A percentile compares a stretch with the other conserved stretches of the same genome.
Evolutionary conservation across 2,888 invertebrate genomes (phyloP).

Genomic region (Halocaridina rubra): DNA sequence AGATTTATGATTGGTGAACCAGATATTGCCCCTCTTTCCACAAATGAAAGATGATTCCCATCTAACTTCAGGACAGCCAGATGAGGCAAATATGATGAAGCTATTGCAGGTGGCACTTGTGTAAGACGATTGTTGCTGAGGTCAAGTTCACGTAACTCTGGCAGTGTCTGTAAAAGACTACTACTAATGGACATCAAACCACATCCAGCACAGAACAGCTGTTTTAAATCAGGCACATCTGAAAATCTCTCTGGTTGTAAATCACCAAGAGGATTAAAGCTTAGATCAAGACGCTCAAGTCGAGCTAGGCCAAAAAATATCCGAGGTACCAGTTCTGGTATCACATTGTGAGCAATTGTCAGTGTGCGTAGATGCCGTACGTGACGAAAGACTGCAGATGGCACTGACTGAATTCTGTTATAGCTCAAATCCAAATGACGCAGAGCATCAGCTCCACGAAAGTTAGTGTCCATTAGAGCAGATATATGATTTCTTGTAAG

Average conservation of each 20-base stretch:
- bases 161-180: constrained; percentile 75
- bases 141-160: constrained; percentile 64
- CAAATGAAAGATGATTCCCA: constrained; percentile 81
- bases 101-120: constrained; percentile 33
- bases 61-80: constrained; percentile 72
- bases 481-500: constrained; percentile 81
- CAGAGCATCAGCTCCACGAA: constrained; percentile 81
- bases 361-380: constrained; percentile 76
- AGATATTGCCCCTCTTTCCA: constrained; percentile 64
- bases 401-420: constrained; percentile 80
- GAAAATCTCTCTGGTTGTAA: constrained; percentile 77
- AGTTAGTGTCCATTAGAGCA: constrained; percentile 77
- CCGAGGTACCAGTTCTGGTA: constrained; percentile 67
- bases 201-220: constrained; percentile 80
- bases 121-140: constrained; percentile 63
- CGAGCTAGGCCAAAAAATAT: constrained; percentile 81
- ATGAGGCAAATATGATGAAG: constrained; percentile 39
- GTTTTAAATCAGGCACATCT: constrained; percentile 75
- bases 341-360: constrained; percentile 65
- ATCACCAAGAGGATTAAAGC: constrained; percentile 80
- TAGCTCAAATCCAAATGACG: constrained; percentile 79
- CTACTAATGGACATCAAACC: constrained; percentile 80
- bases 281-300: constrained; percentile 79
- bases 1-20: constrained; percentile 72
- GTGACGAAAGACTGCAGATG: constrained; percentile 81